Evolutionary conservation across 2,113 vertebrate genomes (phyloP), one percentile per base, ranked within the genome.

Genomic region (Polypterus senegalus): DNA sequence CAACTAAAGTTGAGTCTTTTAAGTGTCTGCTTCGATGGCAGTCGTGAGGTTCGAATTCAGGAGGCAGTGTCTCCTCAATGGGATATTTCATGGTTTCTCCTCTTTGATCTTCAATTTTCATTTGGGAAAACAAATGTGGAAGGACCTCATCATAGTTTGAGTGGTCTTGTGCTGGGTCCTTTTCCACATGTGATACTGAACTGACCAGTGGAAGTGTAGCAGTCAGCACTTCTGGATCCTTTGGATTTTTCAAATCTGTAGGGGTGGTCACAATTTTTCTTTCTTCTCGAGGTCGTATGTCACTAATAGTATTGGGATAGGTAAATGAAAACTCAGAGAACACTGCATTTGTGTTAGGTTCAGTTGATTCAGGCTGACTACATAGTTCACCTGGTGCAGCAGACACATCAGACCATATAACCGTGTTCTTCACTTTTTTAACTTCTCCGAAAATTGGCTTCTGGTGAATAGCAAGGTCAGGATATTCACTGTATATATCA

Each of bases 381-480:
- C 27, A 27, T 27, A 27, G 27, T 27, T 27, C 27, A 27, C 27
- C 27, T 27, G 27, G 27, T 27, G 27, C 27, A 27, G 27, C 27
- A 27, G 27, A 27, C 27, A 27, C 27, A 27, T 27, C 27, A 27
- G 27, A 27, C 27, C 27, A 27, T 27, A 27, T 27, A 27, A 27
- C n/a, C 47, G 44, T 45, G 56, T 51, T 52, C 9, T 68, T 63
- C 61, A 67, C 58, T 53, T 46, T 65, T 61, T 67, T 58, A 9
- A 48, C 61, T 60, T 74, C 71, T 27, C 63, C 65, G 59, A 85
- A 79, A 51, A 86, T 64, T 1, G 73, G 78, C 46, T 73, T 73
- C 59, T 70, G 79, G 47, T 77, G 76, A 60, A 94, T 78, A 60
- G 79, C 69, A 49, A 92, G 82, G 77, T 91, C 90, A 4, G 84